Evolutionary conservation across 2,888 invertebrate species (phyloP).

Genomic region (Philhelius pedissequus): DNA sequence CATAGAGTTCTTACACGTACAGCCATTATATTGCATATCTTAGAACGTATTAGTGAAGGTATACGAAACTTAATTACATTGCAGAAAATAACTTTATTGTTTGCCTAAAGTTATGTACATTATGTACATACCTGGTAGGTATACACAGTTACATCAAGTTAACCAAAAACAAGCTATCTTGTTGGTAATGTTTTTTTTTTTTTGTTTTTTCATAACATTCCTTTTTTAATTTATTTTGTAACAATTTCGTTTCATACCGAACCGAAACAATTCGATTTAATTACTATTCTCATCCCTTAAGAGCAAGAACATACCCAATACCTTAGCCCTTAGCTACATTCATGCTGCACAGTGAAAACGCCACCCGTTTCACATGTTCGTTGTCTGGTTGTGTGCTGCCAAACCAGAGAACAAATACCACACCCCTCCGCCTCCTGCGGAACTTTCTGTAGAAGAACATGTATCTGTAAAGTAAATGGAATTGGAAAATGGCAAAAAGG

Average conservation of each 20-base stretch:
- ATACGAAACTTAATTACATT: background rate
- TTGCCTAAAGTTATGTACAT: background rate
- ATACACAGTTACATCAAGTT: background rate
- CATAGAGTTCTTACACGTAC: too few relatives aligned
- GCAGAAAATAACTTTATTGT: background rate
- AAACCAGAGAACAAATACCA: background rate
- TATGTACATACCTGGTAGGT: too few relatives aligned
- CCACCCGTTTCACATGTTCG: background rate
- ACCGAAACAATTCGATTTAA: conserved; percentile 52
- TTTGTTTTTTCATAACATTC: background rate
- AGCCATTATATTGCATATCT: too few relatives aligned
- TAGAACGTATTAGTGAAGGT: too few relatives aligned
- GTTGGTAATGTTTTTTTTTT: conserved; percentile 4
- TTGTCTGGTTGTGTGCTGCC: conserved; percentile 17
- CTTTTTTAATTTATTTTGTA: background rate
- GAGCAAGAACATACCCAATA: background rate
- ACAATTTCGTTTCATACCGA: conserved; percentile 8
- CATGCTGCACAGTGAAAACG: background rate
- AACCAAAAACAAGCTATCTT: conserved; percentile 1
- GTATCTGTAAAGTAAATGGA: conserved; percentile 53
- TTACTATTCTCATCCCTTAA: conserved; percentile 45
- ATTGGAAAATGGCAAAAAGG: conserved; percentile 74
- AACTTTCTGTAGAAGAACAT: background rate
- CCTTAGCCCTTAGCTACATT: too few relatives aligned
- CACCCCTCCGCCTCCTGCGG: background rate